Conservation (phyloP, 2,113 vertebrate species). For the Calonectris borealis region DNA sequence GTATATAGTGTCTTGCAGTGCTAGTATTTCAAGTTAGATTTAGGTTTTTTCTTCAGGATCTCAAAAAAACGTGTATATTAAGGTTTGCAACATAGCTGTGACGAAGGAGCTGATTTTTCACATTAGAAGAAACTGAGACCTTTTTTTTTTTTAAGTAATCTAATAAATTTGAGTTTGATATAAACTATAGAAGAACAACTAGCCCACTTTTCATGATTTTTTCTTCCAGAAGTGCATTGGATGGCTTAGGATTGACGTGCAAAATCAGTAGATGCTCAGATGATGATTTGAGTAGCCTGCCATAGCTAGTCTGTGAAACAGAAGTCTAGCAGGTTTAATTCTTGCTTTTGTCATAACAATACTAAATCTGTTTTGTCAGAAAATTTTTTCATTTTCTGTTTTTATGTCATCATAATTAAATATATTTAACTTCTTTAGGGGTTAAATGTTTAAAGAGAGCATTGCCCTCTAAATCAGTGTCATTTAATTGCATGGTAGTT, state of each 20-base stretch:
- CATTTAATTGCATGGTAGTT: neutral
- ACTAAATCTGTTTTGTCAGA: neutral
- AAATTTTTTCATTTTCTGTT: neutral
- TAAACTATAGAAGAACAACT: neutral
- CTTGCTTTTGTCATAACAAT: neutral
- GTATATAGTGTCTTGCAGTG: neutral
- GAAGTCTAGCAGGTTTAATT: neutral
- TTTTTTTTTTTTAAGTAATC: neutral
- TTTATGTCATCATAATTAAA: neutral
- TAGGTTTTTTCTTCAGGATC: neutral
- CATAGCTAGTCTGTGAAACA: neutral
- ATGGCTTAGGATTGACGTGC: neutral
- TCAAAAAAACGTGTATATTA: neutral
- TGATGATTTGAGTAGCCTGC: neutral
- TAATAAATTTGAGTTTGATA: neutral
- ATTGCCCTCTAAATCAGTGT: neutral
- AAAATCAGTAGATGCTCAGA: neutral
- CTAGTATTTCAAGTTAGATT: neutral
- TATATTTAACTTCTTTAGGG: neutral
- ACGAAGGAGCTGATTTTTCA: neutral
- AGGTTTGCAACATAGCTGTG: neutral
- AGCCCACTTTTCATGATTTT: neutral
- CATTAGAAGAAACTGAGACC: neutral
- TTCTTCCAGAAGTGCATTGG: neutral
- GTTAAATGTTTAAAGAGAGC: neutral